A percentile compares a stretch with the other conserved stretches of the same genome.
phyloP scores from a whole-genome alignment of 2,113 vertebrate genomes.

The Channa maculata region DNA sequence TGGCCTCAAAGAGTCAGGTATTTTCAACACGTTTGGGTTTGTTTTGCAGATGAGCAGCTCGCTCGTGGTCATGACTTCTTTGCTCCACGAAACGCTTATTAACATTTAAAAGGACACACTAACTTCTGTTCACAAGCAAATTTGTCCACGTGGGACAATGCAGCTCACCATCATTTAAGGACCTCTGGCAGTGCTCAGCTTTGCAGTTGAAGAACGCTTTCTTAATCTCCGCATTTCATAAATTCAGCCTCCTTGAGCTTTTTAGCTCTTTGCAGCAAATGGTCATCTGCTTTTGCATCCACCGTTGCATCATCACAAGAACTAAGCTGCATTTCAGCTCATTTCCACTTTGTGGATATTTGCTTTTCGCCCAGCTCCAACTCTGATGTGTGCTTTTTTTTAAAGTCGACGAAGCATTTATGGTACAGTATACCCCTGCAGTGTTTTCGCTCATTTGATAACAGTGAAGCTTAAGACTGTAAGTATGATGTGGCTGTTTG shows the following conservation, averaged over 20 bases:
- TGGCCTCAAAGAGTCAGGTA: slow-evolving; percentile 70
- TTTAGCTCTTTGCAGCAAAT: slow-evolving; percentile 33
- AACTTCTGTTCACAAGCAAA: neutral
- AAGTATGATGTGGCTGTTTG: slow-evolving; percentile 35
- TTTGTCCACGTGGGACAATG: neutral
- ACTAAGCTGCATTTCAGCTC: slow-evolving; percentile 31
- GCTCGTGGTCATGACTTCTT: slow-evolving; percentile 5
- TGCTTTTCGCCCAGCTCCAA: slow-evolving; percentile 15
- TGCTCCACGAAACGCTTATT: slow-evolving; percentile 34
- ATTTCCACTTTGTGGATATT: slow-evolving; percentile 32
- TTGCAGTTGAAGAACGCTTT: slow-evolving; percentile 22
- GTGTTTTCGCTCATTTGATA: slow-evolving; percentile 3
- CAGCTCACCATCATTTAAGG: neutral
- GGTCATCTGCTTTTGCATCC: slow-evolving; percentile 29
- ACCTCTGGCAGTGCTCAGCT: neutral
- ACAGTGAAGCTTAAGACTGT: slow-evolving; percentile 2
- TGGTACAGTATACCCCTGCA: slow-evolving; percentile 67
- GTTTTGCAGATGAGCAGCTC: slow-evolving; percentile 9
- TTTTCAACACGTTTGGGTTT: slow-evolving; percentile 9
- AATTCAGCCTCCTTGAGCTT: slow-evolving; percentile 25
- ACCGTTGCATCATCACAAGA: slow-evolving; percentile 10
- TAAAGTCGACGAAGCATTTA: neutral
- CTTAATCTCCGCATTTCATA: slow-evolving; percentile 21
- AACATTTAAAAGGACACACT: slow-evolving; percentile 30
- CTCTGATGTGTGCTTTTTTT: slow-evolving; percentile 19